Base-by-base conservation (phyloP, 1,140 invertebrate species). In the Drosophila malerkotliana region DNA sequence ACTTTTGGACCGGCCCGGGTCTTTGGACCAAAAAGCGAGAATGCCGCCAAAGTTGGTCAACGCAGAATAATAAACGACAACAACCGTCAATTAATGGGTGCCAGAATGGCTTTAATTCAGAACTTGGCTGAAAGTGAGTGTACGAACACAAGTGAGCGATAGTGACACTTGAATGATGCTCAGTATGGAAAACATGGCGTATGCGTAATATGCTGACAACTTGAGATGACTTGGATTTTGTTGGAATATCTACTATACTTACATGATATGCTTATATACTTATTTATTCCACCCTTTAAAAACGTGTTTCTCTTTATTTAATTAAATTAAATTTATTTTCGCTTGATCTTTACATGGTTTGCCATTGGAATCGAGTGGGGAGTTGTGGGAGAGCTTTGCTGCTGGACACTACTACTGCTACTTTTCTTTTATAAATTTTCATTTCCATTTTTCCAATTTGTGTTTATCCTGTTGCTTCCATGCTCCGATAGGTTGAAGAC, bases 311-410 rank as follows among this genome's bases (percentile, higher is more conserved):
- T 28, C 24, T 62, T 57, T 56, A 52, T 67, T 72, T 73, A 53
- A 61, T 87, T 85, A 64, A 79, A 78, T 85, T 80, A 77, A 77
- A 87, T 85, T 87, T 85, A 78, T 78, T 78, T 72, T 87, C 74
- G 54, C 72, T 85, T 76, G 75, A 74, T 69, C 71, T 83, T 84
- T 73, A 84, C 80, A 77, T 63, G 75, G 68, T 81, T 71, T 69
- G 81, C 66, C 73, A 48, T 72, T 87, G 66, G 60, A 59, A 61
- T 59, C 58, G 66, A 58, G 47, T 55, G 32, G 54, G 45, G 51
- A 60, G 59, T 63, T 52, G 51, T 56, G 52, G 26, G 56, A 71
- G 77, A 80, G 72, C 83, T 77, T 80, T 59, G 56, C 72, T 85
- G 69, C 60, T 66, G 78, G 73, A 78, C 82, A 75, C 82, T 87